A percentile compares a stretch with the other conserved stretches of the same genome.
phyloP scores from a whole-genome alignment of 2,797 vertebrate species.

The Vireo griseus region DNA sequence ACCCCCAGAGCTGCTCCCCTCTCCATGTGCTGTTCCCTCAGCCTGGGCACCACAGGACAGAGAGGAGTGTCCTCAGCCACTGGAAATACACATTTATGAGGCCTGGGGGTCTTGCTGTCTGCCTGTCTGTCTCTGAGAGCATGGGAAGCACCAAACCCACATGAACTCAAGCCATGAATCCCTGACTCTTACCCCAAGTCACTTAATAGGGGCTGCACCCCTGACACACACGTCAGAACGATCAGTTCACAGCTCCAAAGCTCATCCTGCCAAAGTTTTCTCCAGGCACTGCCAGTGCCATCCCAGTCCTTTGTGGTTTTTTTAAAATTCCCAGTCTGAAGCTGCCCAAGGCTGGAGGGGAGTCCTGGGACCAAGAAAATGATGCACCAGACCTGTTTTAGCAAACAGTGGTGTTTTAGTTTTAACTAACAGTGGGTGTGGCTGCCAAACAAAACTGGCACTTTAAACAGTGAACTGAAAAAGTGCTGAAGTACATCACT shows the following conservation, averaged over 20 bases:
- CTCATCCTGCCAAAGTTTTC: not conserved
- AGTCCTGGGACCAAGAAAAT: fast-evolving
- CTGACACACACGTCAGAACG: too few relatives aligned
- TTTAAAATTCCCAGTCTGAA: not conserved
- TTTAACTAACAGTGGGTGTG: fast-evolving
- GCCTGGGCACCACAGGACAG: not conserved
- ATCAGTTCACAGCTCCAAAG: not conserved
- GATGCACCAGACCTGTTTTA: not conserved
- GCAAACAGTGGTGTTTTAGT: too few relatives aligned
- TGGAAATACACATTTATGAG: fast-evolving
- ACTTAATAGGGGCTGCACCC: not conserved
- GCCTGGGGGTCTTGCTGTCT: fast-evolving
- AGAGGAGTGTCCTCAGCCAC: not conserved
- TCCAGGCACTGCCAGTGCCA: fast-evolving
- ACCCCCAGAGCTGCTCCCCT: fast-evolving
- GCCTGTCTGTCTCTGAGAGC: not conserved
- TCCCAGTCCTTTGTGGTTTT: not conserved
- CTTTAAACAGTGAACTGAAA: not conserved
- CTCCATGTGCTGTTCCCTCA: fast-evolving
- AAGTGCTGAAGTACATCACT: not conserved
- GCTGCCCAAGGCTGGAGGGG: fast-evolving
- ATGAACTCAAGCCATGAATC: not conserved
- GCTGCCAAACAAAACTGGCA: not conserved
- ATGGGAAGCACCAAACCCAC: fast-evolving
- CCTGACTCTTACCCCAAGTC: fast-evolving